Percentiles rank a stretch among this genome's conserved stretches.
These are phyloP conservation scores for Cepphus grylle DNA, from an alignment of 2,113 vertebrate species.

Conservation along the genomic window DNA sequence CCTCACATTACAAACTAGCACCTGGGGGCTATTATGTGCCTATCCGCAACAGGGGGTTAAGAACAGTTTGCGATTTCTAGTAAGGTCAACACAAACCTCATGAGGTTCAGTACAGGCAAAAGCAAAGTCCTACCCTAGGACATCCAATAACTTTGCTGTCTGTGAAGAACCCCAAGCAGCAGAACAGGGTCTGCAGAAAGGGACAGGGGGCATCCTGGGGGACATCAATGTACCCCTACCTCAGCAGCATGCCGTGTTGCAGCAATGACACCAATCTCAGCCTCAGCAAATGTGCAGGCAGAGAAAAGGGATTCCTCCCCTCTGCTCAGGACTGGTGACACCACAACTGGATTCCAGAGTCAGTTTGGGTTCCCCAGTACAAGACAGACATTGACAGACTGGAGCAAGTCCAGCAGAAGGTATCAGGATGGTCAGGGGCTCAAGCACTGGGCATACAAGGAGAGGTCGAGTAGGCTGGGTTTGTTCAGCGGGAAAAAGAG, in stretches of 20 bases:
- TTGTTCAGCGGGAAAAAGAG: neutral
- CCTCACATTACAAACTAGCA: neutral
- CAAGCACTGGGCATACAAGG: neutral
- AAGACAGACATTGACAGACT: neutral
- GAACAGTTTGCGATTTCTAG: neutral
- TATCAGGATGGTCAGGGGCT: neutral
- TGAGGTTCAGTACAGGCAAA: neutral
- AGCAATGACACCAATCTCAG: neutral
- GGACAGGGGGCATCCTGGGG: neutral
- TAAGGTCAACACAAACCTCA: neutral
- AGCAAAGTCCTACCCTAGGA: neutral
- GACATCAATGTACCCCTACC: neutral
- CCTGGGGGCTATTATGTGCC: neutral
- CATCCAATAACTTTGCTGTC: neutral
- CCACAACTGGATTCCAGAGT: neutral
- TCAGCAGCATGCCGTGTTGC: neutral
- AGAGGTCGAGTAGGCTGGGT: neutral
- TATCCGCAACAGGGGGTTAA: neutral
- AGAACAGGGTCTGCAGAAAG: neutral
- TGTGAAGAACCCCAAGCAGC: neutral
- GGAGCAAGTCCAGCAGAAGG: neutral
- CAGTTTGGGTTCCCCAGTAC: neutral
- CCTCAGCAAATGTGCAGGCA: neutral
- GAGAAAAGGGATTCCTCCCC: neutral
- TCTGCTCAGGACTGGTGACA: neutral